Evolutionary conservation across 2,888 invertebrate genomes (phyloP).

Genomic region (Chrysomela aeneicollis): DNA sequence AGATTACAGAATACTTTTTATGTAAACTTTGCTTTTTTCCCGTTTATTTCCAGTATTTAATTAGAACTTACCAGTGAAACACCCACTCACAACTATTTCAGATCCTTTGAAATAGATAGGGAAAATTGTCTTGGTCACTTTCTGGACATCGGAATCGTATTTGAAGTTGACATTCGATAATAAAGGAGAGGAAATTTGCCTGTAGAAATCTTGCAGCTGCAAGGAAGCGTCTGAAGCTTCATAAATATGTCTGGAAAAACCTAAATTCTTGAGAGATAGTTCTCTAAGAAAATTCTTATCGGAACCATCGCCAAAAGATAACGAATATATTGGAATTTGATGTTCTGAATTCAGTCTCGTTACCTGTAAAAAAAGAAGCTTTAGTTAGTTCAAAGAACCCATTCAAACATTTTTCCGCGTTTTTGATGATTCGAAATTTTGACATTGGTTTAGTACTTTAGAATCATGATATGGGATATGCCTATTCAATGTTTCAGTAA

Average conservation of each 20-base stretch:
- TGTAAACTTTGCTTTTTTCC: too few relatives aligned
- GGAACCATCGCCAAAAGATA: conserved; percentile 74
- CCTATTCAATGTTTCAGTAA: too few relatives aligned
- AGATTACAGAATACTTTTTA: too few relatives aligned
- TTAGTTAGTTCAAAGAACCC: too few relatives aligned
- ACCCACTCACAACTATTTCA: conserved; percentile 71
- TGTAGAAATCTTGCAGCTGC: conserved; percentile 72
- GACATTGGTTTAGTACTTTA: too few relatives aligned
- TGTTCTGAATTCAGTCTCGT: conserved; percentile 54
- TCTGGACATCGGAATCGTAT: conserved; percentile 65
- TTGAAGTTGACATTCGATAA: conserved; percentile 70
- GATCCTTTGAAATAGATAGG: conserved; percentile 69
- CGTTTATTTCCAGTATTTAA: too few relatives aligned
- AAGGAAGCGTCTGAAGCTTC: conserved; percentile 71
- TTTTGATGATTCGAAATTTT: too few relatives aligned
- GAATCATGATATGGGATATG: too few relatives aligned
- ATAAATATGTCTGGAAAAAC: conserved; percentile 73
- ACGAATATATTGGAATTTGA: conserved; percentile 64
- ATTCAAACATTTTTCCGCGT: too few relatives aligned
- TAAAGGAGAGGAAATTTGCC: conserved; percentile 72
- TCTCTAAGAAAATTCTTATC: conserved; percentile 71
- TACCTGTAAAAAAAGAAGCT: conserved; percentile 42
- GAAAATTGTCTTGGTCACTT: conserved; percentile 66
- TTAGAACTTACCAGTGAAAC: conserved; percentile 24
- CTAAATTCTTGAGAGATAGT: conserved; percentile 69